phyloP scores from a whole-genome alignment of 2,888 invertebrate genomes.

The Timema podura region DNA sequence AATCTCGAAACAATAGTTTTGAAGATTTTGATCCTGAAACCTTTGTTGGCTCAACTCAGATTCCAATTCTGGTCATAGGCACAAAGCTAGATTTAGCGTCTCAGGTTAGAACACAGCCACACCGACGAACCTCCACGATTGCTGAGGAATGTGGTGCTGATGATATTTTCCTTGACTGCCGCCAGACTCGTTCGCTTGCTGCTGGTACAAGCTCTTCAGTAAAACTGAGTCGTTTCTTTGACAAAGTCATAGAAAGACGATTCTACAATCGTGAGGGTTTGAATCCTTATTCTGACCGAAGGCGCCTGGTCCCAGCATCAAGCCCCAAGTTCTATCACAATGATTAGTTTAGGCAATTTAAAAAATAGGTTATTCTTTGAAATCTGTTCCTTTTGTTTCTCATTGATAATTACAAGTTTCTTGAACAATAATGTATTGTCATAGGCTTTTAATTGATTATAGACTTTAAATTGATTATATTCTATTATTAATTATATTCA shows the following conservation, averaged over 20 bases:
- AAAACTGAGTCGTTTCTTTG: slow-evolving; percentile 90
- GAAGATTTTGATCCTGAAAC: slow-evolving; percentile 82
- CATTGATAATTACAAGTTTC: too few relatives aligned
- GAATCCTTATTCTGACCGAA: slow-evolving; percentile 47
- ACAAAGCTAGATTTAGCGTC: slow-evolving; percentile 87
- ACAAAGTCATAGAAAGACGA: slow-evolving; percentile 67
- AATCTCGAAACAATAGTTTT: slow-evolving; percentile 44
- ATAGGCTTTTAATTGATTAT: too few relatives aligned
- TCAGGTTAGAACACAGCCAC: slow-evolving; percentile 62
- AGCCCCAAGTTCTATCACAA: slow-evolving; percentile 57
- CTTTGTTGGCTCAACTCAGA: slow-evolving; percentile 76
- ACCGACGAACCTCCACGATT: slow-evolving; percentile 60
- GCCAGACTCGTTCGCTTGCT: slow-evolving; percentile 71
- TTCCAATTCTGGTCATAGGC: slow-evolving; percentile 92
- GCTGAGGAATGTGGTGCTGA: slow-evolving; percentile 92
- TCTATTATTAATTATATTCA: too few relatives aligned
- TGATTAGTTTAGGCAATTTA: slow-evolving; percentile 41
- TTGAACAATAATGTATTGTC: too few relatives aligned
- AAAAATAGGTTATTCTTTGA: not conserved
- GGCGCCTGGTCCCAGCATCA: slow-evolving; percentile 47
- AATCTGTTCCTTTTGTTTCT: not conserved
- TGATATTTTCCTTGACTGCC: slow-evolving; percentile 79
- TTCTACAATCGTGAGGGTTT: slow-evolving; percentile 45
- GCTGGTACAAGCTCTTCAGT: slow-evolving; percentile 94
- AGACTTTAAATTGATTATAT: too few relatives aligned